Conservation (phyloP, 1,140 invertebrate genomes). For the Zaprionus ghesquierei region DNA sequence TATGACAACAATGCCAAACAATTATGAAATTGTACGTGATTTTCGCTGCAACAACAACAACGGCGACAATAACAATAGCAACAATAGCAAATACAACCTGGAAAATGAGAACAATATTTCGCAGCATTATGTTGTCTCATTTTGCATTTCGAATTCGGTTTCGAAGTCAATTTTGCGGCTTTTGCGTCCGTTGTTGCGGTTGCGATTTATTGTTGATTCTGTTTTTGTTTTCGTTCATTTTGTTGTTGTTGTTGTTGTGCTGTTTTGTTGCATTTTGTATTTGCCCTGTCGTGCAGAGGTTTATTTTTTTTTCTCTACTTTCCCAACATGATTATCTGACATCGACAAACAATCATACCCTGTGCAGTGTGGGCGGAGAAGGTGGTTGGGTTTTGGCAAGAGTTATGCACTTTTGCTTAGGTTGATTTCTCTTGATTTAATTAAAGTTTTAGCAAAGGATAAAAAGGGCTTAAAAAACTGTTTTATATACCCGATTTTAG, state of each 20-base stretch:
- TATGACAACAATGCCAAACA: slow-evolving; percentile 4
- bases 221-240: background rate
- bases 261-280: slow-evolving; percentile 1
- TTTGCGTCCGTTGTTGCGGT: background rate
- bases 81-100: no score
- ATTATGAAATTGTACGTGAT: slow-evolving; percentile 25
- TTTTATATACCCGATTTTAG: no score
- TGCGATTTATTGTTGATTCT: slow-evolving; percentile 24
- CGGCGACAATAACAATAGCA: background rate
- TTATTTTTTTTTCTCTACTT: background rate
- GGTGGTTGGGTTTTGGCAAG: background rate
- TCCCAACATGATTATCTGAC: background rate
- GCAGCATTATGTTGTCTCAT: background rate
- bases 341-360: background rate
- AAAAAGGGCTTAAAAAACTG: no score
- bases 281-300: background rate
- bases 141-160: background rate
- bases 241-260: background rate
- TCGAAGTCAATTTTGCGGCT: slow-evolving; percentile 26
- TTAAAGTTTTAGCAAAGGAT: no score
- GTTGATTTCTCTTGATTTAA: background rate
- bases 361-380: background rate
- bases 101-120: background rate
- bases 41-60: background rate
- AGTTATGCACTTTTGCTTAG: no score